These are phyloP conservation scores for Asarcornis scutulata DNA, from an alignment of 2,113 vertebrate species.

Conservation along the genomic window DNA sequence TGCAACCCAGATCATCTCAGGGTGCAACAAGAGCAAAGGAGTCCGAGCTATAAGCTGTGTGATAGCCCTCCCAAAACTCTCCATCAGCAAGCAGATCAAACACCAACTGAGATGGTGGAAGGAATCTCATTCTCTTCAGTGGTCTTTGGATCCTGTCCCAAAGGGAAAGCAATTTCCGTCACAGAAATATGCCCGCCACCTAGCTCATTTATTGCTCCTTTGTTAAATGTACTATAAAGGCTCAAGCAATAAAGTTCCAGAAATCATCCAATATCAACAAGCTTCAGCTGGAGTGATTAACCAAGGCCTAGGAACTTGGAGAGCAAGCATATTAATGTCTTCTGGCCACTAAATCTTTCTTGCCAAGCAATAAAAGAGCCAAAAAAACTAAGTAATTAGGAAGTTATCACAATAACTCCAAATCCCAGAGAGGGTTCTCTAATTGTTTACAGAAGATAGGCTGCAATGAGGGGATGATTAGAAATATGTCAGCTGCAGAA, in stretches of 20 bases:
- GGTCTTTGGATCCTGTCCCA: constrained; percentile 22
- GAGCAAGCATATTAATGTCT: constrained; percentile 30
- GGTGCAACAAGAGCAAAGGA: background rate
- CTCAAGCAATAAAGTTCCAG: constrained; percentile 22
- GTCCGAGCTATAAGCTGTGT: background rate
- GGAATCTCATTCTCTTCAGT: background rate
- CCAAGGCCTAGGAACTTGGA: constrained; percentile 39
- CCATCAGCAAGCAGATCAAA: background rate
- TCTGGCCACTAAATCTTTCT: constrained; percentile 58
- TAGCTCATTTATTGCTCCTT: constrained; percentile 13
- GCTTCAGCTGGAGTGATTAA: constrained; percentile 54
- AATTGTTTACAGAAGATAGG: constrained; percentile 59
- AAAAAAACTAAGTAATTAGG: constrained; percentile 50
- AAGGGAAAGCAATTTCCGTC: constrained; percentile 9
- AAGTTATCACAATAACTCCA: constrained; percentile 50
- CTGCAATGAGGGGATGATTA: constrained; percentile 25
- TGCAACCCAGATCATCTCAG: background rate
- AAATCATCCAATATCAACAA: constrained; percentile 64
- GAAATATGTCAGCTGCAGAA: constrained; percentile 42
- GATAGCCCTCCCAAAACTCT: background rate
- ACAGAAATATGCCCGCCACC: constrained; percentile 16
- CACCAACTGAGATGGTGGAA: background rate
- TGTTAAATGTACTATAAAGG: constrained; percentile 27
- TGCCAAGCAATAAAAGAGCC: constrained; percentile 34
- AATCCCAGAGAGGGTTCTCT: constrained; percentile 24